Base-by-base conservation (phyloP, 2,888 invertebrate genomes). In the Ferrisia virgata region DNA sequence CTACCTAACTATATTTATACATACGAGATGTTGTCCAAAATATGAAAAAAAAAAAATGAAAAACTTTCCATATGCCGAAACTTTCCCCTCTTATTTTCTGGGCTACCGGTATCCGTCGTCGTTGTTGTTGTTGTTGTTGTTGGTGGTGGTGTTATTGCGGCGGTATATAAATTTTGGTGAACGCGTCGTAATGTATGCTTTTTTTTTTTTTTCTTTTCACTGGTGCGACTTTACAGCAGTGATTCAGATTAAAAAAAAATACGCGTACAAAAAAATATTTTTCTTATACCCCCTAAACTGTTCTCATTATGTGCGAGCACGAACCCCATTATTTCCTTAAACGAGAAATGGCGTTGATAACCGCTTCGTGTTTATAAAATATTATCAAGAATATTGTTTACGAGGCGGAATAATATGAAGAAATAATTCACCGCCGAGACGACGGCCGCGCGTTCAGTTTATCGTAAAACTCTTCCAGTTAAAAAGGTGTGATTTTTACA, bases 291-390 rank as follows among this genome's bases (percentile, higher is more conserved):
- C 72, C 76, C 43, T 83, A 76, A 83, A 83, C 72, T 31, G 83
- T 43, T 76, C 72, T 83, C 76, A 83, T 83, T 83, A 83, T 83
- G 83, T 83, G 76, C 76, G 72, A 83, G 76, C 83, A 83, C 83
- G 83, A 83, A 83, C 83, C 83, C 83, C 83, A 83, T 83, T 83
- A 83, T 83, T 83, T 83, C 83, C 72, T 83, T 76, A 83, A 76
- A 83, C 47, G 76, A 83, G 72, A 76, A 76, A 83, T 83, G 83
- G 83, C 83, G 83, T 76, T 83, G 83, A 83, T 76, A 82, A 82
- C 53, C 82, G 82, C 82, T 82, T 82, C 82, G 82, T 64, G 82
- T 82, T 82, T 82, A 82, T 82, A 58, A 82, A 82, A 82, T 82
- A 82, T 82, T 82, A 82, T 82, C 82, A 82, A 82, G 82, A 69